These are phyloP conservation scores for Nansenia antarctica DNA, from an alignment of 2,113 vertebrate species.

Conservation along the genomic window DNA sequence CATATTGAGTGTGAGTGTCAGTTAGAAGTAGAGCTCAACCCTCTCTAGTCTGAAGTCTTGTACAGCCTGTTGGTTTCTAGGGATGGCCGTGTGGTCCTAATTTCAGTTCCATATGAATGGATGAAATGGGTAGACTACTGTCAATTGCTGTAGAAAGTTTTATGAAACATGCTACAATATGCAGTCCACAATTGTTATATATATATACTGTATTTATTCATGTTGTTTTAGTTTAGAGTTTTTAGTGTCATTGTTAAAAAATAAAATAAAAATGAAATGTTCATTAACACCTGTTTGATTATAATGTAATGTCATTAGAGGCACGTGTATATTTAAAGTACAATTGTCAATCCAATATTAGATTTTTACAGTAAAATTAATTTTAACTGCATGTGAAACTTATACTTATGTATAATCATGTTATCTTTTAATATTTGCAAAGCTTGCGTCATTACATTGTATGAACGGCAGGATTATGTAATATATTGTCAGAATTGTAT, in stretches of 20 bases:
- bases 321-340: neutral
- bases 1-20: slow-evolving; percentile 14
- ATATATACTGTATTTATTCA: neutral
- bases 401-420: neutral
- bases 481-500: neutral
- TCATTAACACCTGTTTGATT: too few relatives aligned
- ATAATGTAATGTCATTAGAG: neutral
- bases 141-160: slow-evolving; percentile 11
- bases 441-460: neutral
- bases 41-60: slow-evolving; percentile 23
- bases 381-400: neutral
- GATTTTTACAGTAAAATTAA: too few relatives aligned
- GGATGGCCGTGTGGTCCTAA: slow-evolving; percentile 49
- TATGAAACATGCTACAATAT: neutral
- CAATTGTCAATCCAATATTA: too few relatives aligned
- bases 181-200: neutral
- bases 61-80: slow-evolving; percentile 54
- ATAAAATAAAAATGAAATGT: too few relatives aligned
- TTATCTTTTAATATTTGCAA: neutral
- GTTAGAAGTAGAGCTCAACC: slow-evolving; percentile 7
- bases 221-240: neutral
- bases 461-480: neutral
- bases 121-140: slow-evolving; percentile 4
- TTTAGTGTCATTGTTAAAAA: neutral
- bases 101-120: slow-evolving; percentile 32